A percentile compares a stretch with the other conserved stretches of the same genome.
These are phyloP conservation scores for Sebastes alutus DNA, from an alignment of 2,797 vertebrate genomes.

Conservation along the genomic window DNA sequence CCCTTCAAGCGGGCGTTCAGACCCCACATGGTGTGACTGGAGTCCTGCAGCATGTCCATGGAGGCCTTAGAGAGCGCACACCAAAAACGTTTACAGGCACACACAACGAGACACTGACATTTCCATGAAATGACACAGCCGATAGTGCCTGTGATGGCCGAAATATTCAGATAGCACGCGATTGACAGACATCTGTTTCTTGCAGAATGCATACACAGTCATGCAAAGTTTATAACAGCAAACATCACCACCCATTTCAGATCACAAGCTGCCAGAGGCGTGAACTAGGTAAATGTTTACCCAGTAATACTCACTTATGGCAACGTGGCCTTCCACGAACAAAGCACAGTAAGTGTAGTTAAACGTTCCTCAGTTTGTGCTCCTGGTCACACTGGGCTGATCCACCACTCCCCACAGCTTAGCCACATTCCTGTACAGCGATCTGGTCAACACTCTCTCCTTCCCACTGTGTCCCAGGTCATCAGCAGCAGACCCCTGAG, in stretches of 20 bases:
- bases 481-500: conserved; percentile 1
- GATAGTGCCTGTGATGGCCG: not conserved
- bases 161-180: not conserved
- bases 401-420: conserved; percentile 51
- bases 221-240: conserved; percentile 33
- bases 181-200: not conserved
- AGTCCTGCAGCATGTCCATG: conserved; percentile 69
- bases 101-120: not conserved
- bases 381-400: conserved; percentile 45
- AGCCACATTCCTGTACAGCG: conserved; percentile 59
- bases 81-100: conserved; percentile 9
- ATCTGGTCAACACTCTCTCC: conserved; percentile 26
- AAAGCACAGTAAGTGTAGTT: conserved; percentile 2
- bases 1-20: conserved; percentile 74
- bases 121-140: conserved; percentile 35
- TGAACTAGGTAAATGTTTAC: conserved; percentile 80
- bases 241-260: conserved; percentile 37
- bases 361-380: conserved; percentile 16
- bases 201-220: not conserved
- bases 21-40: conserved; percentile 61
- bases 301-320: conserved; percentile 63
- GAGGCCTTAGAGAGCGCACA: conserved; percentile 19
- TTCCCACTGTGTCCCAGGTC: conserved; percentile 45
- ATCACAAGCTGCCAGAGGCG: conserved; percentile 51
- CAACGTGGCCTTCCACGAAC: conserved; percentile 41